Conservation (phyloP, 1,140 invertebrate species). For the Drosophila miranda region DNA sequence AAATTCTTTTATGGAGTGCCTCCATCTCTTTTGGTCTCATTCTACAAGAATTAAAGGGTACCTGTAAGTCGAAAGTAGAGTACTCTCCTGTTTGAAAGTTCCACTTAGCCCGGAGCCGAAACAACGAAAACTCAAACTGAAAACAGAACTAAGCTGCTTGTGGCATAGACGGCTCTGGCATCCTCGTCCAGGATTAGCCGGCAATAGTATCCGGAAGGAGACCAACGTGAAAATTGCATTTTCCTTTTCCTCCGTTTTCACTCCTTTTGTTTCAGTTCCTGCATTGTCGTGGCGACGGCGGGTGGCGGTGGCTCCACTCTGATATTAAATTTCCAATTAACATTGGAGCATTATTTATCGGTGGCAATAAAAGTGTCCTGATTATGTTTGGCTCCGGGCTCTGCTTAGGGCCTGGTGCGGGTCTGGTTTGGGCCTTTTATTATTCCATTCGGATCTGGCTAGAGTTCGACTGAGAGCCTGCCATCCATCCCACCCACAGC, state of each 20-base stretch:
- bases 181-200: slow-evolving; percentile 6
- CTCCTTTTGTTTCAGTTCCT: not conserved
- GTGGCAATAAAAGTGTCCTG: slow-evolving; percentile 76
- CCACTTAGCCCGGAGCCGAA: slow-evolving; percentile 4
- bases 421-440: slow-evolving; percentile 31
- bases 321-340: slow-evolving; percentile 80
- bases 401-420: not conserved
- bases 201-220: not conserved
- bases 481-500: not conserved
- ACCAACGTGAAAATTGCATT: slow-evolving; percentile 46
- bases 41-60: too few relatives aligned
- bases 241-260: not conserved
- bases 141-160: slow-evolving; percentile 37
- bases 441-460: slow-evolving; percentile 67
- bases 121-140: slow-evolving; percentile 2
- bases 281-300: slow-evolving; percentile 8
- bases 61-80: too few relatives aligned
- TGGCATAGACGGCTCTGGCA: not conserved
- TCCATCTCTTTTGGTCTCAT: too few relatives aligned
- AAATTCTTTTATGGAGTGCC: too few relatives aligned
- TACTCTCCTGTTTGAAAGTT: slow-evolving; percentile 18
- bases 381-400: slow-evolving; percentile 56
- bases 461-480: slow-evolving; percentile 6
- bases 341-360: slow-evolving; percentile 78
- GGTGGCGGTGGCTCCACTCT: not conserved